Evolutionary conservation across 30 jellyfish, hydroid and myxozoan genomes (phyloP).

Genomic region (Aurelia coerulea): DNA sequence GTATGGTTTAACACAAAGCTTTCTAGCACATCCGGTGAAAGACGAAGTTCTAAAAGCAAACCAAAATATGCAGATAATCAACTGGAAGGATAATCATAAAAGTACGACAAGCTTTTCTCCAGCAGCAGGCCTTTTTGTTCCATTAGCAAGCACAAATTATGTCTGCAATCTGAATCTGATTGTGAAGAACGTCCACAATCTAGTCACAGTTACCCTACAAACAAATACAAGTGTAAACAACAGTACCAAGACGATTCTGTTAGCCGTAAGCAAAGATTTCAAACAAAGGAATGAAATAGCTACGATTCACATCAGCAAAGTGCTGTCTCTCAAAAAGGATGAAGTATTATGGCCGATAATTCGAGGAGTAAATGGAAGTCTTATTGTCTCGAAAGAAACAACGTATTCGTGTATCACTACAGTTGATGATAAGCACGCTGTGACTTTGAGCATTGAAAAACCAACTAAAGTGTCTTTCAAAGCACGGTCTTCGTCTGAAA

Average conservation of each 20-base stretch:
- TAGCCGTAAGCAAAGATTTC: conserved; percentile 10
- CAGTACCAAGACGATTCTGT: not conserved
- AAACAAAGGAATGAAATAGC: not conserved
- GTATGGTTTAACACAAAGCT: conserved; percentile 43
- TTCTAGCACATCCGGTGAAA: conserved; percentile 50
- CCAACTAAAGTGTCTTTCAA: not conserved
- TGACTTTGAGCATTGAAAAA: not conserved
- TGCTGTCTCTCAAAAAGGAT: conserved; percentile 21
- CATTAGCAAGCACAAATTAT: conserved; percentile 30
- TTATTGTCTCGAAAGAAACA: conserved; percentile 30
- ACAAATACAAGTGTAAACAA: not conserved
- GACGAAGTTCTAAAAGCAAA: conserved; percentile 7
- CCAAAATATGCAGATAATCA: not conserved
- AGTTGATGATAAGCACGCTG: conserved; percentile 3
- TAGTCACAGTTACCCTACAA: conserved; percentile 4
- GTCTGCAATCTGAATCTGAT: conserved; percentile 52
- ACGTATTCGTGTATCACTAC: conserved; percentile 39
- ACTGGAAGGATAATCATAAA: conserved; percentile 58
- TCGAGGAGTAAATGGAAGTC: conserved; percentile 14
- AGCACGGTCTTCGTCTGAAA: conserved; percentile 3
- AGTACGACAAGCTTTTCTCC: conserved; percentile 58
- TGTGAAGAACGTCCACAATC: conserved; percentile 32
- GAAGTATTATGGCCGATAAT: conserved; percentile 14
- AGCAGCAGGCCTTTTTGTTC: conserved; percentile 58
- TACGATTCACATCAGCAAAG: conserved; percentile 42